Evolutionary conservation across 2,888 invertebrate genomes (phyloP).

Genomic region (Gymnocheta viridis): DNA sequence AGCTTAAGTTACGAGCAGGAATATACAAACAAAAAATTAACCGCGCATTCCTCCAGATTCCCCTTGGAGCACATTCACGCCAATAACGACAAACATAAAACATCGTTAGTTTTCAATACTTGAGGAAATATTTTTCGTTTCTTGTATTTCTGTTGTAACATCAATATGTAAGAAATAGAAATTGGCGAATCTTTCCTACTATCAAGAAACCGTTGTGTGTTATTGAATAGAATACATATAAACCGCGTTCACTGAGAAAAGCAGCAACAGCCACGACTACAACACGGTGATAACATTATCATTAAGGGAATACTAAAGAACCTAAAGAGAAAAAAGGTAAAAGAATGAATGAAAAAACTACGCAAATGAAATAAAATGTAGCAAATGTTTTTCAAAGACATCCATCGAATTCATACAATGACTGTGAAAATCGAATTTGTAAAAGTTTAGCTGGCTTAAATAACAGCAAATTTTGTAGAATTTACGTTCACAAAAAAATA

Average conservation of each 20-base stretch:
- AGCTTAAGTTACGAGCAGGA: slow-evolving; percentile 5
- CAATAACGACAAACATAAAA: slow-evolving; percentile 55
- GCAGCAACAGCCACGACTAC: slow-evolving; percentile 10
- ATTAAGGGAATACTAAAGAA: slow-evolving; percentile 23
- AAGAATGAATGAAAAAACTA: background rate
- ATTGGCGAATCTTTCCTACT: slow-evolving; percentile 45
- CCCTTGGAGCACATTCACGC: background rate
- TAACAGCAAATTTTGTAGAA: slow-evolving; percentile 53
- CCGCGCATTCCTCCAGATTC: background rate
- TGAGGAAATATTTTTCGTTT: slow-evolving; percentile 8
- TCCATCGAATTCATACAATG: slow-evolving; percentile 25
- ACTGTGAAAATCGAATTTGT: slow-evolving; percentile 64
- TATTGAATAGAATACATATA: slow-evolving; percentile 35
- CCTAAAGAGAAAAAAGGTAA: background rate
- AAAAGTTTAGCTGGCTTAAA: slow-evolving; percentile 62
- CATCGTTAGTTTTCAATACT: slow-evolving; percentile 58
- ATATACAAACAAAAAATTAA: background rate
- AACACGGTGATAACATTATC: slow-evolving; percentile 52
- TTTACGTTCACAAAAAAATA: background rate
- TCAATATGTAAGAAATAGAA: slow-evolving; percentile 23
- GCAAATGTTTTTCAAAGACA: slow-evolving; percentile 19
- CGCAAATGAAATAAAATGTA: slow-evolving; percentile 41
- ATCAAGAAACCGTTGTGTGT: slow-evolving; percentile 15
- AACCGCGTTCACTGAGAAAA: slow-evolving; percentile 55
- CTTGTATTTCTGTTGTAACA: background rate